These are phyloP conservation scores for Silurus glanis DNA, from an alignment of 2,113 vertebrate species.

Conservation along the genomic window DNA sequence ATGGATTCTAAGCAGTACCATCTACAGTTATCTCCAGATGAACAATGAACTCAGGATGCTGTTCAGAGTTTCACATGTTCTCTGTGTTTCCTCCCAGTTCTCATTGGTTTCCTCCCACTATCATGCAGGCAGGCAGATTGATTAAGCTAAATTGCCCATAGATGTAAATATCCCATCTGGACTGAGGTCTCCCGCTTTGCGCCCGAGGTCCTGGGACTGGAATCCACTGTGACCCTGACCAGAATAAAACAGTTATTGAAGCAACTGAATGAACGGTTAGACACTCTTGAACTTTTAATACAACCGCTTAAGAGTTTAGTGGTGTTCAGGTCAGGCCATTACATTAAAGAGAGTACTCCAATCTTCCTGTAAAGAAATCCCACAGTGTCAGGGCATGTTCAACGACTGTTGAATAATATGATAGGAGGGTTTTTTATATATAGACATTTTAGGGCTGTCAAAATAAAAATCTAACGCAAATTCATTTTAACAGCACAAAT, in stretches of 20 bases:
- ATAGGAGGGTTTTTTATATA: too few relatives aligned
- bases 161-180: background rate
- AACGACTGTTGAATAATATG: background rate
- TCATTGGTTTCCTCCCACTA: background rate
- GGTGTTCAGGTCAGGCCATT: background rate
- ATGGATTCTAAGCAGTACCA: too few relatives aligned
- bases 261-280: background rate
- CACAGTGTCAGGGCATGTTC: background rate
- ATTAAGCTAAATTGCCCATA: background rate
- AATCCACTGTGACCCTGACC: background rate
- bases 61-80: background rate
- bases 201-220: background rate
- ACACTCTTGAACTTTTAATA: background rate
- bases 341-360: background rate
- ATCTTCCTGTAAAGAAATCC: background rate
- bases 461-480: too few relatives aligned
- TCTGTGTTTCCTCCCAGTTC: background rate
- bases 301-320: background rate
- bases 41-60: background rate
- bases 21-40: too few relatives aligned
- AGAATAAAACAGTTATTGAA: background rate
- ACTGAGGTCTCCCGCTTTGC: too few relatives aligned
- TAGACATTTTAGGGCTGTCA: too few relatives aligned
- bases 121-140: background rate
- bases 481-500: too few relatives aligned